These are phyloP conservation scores for Napeogenes inachia DNA, from an alignment of 2,888 invertebrate species.

Conservation along the genomic window DNA sequence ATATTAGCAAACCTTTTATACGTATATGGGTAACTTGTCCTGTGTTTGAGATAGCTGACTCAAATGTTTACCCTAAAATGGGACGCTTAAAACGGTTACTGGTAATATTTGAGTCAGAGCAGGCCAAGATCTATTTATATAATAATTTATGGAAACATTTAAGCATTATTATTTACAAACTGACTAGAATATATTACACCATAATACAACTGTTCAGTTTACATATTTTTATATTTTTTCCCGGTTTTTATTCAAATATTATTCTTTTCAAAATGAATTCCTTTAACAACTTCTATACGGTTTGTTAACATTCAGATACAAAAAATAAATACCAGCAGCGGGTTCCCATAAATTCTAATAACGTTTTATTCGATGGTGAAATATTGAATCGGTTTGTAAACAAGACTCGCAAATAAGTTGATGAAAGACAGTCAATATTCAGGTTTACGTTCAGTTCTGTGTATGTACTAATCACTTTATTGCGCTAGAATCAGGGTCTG, in stretches of 20 bases:
- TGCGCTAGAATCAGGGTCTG: slow-evolving; percentile 37
- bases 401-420: slow-evolving; percentile 5
- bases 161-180: neutral
- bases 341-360: too few species aligned
- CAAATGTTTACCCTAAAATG: slow-evolving; percentile 27
- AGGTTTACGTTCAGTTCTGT: slow-evolving; percentile 26
- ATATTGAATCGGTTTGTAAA: neutral
- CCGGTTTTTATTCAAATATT: too few species aligned
- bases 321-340: too few species aligned
- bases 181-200: too few species aligned
- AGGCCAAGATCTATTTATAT: neutral
- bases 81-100: slow-evolving; percentile 26
- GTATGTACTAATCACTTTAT: slow-evolving; percentile 43
- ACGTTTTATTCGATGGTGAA: too few species aligned
- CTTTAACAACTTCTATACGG: too few species aligned
- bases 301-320: too few species aligned
- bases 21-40: slow-evolving; percentile 7
- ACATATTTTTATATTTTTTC: too few species aligned
- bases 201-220: too few species aligned
- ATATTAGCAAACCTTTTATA: neutral
- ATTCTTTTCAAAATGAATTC: too few species aligned
- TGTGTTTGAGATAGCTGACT: slow-evolving; percentile 22
- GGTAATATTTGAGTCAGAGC: neutral
- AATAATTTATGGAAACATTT: neutral
- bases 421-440: slow-evolving; percentile 29